A percentile compares a stretch with the other conserved stretches of the same genome.
phyloP scores from a whole-genome alignment of 2,888 invertebrate species.

The Sinelater perroti region DNA sequence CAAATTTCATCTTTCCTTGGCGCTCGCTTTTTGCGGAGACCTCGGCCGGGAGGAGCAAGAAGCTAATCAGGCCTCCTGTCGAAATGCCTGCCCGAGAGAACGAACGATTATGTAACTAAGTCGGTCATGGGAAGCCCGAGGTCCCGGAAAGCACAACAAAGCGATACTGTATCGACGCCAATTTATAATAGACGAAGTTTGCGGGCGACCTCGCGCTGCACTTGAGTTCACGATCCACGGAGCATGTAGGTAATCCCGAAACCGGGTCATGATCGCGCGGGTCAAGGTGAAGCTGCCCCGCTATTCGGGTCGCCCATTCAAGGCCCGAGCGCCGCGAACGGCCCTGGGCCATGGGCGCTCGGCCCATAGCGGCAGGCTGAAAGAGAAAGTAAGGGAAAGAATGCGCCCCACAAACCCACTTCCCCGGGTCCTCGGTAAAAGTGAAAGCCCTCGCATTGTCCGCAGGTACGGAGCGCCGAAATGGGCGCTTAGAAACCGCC shows the following conservation, averaged over 20 bases:
- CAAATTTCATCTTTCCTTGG: no score
- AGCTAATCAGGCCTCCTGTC: constrained; percentile 10
- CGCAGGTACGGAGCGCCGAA: constrained; percentile 15
- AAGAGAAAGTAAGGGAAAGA: constrained; percentile 47
- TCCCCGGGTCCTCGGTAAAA: constrained; percentile 42
- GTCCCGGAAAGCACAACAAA: constrained; percentile 3
- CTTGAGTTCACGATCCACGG: constrained; percentile 43
- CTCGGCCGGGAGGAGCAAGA: no score
- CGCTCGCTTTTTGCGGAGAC: no score
- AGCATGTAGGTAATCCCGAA: constrained; percentile 42
- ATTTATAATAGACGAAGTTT: constrained; percentile 20
- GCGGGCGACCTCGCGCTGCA: constrained; percentile 39
- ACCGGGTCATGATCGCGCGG: constrained; percentile 41
- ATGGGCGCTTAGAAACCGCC: constrained; percentile 23
- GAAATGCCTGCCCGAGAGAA: constrained; percentile 8
- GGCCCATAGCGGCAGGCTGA: constrained; percentile 37
- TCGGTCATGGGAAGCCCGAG: constrained; percentile 16
- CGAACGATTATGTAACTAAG: constrained; percentile 16
- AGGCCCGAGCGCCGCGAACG: no score
- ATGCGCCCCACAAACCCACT: constrained; percentile 45
- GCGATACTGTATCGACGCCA: not conserved
- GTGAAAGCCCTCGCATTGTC: constrained; percentile 43
- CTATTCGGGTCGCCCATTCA: constrained; percentile 33
- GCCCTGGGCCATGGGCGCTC: no score
- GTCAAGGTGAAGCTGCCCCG: constrained; percentile 43